Base-by-base conservation (phyloP, 2,113 vertebrate species). In the Cyprinodon tularosa region DNA sequence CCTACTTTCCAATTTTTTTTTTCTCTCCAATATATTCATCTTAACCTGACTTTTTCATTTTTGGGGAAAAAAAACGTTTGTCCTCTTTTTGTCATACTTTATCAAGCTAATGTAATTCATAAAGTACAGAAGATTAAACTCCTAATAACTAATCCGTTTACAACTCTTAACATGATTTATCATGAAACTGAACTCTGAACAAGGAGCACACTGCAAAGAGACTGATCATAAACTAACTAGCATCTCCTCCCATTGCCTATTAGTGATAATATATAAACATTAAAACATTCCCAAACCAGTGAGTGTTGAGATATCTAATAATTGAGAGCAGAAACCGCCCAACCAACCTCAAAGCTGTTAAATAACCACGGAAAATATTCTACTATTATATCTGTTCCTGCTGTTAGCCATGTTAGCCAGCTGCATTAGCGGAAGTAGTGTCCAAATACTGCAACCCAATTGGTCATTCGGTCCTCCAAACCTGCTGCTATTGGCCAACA, bases 401-500 rank as follows among this genome's bases (percentile, higher is more conserved):
- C 36, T 68, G 20, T 61, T 81, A 84, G 82, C 82, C 74, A 42
- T 45, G 73, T 65, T 62, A 71, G 83, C 83, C 83, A 80, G 66
- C 82, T 15, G 17, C 8, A 64, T 59, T 74, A 83, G 68, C 84
- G 84, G 83, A 85, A 84, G 76, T 76, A 73, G 72, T 36, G 44
- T 66, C 15, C 39, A 66, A 74, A 72, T 53, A 50, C 65, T 57
- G 64, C 12, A 36, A 63, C 29, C 0, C 66, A n/a, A 93, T 94
- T 95, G 13, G 95, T 63, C 76, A 48, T 22, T 3, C 4, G n/a
- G 29, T 64, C 4, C 22, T 4, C 0, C 3, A 68, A 17, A 40
- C 47, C 1, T 5, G 22, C 4, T 44, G 14, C 37, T 68, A 94
- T 90, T 93, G 90, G 94, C 20, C 60, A 48, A 72, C 0, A 2